Evolutionary conservation across 2,113 vertebrate genomes (phyloP).

Genomic region (Hippocampus barbouri): DNA sequence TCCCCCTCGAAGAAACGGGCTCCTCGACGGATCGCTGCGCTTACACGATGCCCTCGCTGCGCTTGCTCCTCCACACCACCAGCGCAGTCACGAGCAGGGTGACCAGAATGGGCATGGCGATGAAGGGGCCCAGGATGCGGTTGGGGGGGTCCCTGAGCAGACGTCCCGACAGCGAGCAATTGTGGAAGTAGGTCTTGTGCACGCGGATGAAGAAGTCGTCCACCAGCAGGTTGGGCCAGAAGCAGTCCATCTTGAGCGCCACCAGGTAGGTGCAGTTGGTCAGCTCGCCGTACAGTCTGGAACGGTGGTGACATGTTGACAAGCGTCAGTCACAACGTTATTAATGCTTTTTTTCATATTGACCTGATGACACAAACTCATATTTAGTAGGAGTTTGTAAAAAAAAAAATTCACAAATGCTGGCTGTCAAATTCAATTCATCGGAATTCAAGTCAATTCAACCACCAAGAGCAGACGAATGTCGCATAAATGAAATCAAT

Average conservation of each 20-base stretch:
- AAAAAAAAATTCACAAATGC: no score
- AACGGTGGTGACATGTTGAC: not conserved
- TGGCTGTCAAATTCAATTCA: no score
- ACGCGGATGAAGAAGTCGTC: conserved; percentile 85
- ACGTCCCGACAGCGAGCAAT: conserved; percentile 80
- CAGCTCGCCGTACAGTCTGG: conserved; percentile 81
- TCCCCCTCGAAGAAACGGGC: no score
- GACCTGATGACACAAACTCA: no score
- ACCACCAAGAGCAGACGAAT: no score
- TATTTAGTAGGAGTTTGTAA: no score
- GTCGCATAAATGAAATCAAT: no score
- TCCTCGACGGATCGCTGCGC: not conserved
- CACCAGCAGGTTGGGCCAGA: conserved; percentile 87
- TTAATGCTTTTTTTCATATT: no score
- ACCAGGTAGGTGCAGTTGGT: conserved; percentile 84
- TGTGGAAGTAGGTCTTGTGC: conserved; percentile 83
- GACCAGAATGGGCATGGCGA: conserved; percentile 79
- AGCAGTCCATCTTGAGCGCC: conserved; percentile 77
- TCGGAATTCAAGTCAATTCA: no score
- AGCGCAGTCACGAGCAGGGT: conserved; percentile 86
- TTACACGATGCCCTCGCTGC: conserved; percentile 81
- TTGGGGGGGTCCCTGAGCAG: conserved; percentile 81
- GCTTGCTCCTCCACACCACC: conserved; percentile 91
- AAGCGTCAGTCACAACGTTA: no score
- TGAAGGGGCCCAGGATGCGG: conserved; percentile 83